Percentiles rank a stretch among this genome's conserved stretches.
Evolutionary conservation across 2,888 invertebrate species (phyloP).

Genomic region (Nemoura dubitans): DNA sequence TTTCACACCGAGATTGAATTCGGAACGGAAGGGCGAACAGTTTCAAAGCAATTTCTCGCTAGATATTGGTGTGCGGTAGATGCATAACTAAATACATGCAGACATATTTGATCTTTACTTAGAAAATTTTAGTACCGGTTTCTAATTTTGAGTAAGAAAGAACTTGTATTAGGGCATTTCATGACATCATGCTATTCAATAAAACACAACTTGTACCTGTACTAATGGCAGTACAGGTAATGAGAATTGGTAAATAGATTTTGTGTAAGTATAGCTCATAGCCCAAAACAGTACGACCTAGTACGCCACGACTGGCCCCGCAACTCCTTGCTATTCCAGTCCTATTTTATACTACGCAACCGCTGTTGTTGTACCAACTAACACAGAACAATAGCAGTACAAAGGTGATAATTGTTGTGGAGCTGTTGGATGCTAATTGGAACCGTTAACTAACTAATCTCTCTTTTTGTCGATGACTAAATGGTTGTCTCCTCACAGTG

Average conservation of each 20-base stretch:
- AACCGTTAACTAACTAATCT: constrained; percentile 27
- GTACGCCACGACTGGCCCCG: no score
- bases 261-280: no score
- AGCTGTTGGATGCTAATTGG: constrained; percentile 15
- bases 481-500: constrained; percentile 15
- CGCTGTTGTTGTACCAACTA: background rate
- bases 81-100: no score
- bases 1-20: background rate
- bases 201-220: no score
- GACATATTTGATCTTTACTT: background rate
- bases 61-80: background rate
- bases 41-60: background rate
- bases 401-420: background rate
- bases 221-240: no score
- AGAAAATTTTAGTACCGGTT: background rate
- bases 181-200: no score
- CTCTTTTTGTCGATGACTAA: constrained; percentile 8
- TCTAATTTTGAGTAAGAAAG: background rate
- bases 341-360: no score
- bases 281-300: no score
- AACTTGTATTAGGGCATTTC: no score
- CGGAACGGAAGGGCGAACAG: background rate
- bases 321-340: no score
- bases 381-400: background rate
- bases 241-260: no score